Percentiles rank a stretch among this genome's conserved stretches.
phyloP scores from a whole-genome alignment of 2,797 vertebrate species.

The Ciconia nigra region DNA sequence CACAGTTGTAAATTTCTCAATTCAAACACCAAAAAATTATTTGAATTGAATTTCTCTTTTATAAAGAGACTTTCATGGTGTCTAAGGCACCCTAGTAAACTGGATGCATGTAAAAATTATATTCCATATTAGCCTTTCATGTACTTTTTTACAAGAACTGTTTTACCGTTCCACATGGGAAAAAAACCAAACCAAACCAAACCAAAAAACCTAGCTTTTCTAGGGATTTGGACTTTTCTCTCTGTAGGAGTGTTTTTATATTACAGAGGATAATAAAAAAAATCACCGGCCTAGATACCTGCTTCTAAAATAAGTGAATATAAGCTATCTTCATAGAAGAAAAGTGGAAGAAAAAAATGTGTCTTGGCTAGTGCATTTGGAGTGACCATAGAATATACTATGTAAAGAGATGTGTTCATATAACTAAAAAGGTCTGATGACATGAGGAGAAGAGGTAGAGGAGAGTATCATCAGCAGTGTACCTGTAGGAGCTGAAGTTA shows the following conservation, averaged over 20 bases:
- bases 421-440: neutral
- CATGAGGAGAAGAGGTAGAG: neutral
- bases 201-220: rapidly evolving
- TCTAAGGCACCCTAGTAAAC: neutral
- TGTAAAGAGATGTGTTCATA: neutral
- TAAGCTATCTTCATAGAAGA: neutral
- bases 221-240: neutral
- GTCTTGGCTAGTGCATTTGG: neutral
- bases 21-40: neutral
- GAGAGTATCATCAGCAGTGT: neutral
- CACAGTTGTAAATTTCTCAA: rapidly evolving
- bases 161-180: neutral
- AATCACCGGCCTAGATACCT: neutral
- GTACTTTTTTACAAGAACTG: neutral
- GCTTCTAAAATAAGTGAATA: neutral
- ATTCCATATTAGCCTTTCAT: neutral
- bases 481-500: neutral
- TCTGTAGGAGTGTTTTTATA: neutral
- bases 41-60: neutral
- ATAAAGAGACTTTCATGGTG: neutral
- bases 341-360: neutral
- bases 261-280: neutral
- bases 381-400: neutral
- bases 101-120: neutral
- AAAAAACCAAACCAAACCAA: neutral